Percentiles rank a stretch among this genome's conserved stretches.
These are phyloP conservation scores for Falco naumanni DNA, from an alignment of 2,797 vertebrate genomes.

Conservation along the genomic window DNA sequence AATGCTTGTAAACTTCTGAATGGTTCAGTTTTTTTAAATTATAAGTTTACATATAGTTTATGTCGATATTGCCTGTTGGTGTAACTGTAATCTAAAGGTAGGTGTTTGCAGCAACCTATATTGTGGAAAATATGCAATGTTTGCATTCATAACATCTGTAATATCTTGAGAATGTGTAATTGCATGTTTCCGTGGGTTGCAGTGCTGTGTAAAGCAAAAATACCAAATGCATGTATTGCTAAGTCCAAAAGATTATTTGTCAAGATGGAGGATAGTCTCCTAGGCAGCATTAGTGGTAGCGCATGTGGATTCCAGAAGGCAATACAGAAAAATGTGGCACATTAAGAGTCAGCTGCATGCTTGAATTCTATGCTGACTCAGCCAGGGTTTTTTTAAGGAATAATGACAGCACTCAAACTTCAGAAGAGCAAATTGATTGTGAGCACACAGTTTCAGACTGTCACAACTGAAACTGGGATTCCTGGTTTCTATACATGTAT, in stretches of 20 bases:
- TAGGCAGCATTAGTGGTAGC: neutral
- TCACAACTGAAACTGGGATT: neutral
- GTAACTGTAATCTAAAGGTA: neutral
- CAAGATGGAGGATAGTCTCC: neutral
- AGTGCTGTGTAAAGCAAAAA: neutral
- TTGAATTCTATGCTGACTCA: neutral
- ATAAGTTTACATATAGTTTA: neutral
- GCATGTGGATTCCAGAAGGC: rapidly evolving
- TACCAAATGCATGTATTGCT: neutral
- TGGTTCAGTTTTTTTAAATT: neutral
- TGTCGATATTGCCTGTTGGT: neutral
- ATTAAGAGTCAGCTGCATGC: neutral
- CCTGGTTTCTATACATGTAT: neutral
- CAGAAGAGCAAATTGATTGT: neutral
- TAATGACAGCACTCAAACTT: neutral
- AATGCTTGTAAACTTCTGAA: neutral
- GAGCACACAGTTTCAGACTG: neutral
- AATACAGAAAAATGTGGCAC: neutral
- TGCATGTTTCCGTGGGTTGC: neutral
- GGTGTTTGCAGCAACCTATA: neutral
- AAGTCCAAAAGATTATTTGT: neutral
- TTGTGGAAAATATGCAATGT: neutral
- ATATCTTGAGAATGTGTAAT: neutral
- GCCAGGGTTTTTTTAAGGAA: neutral
- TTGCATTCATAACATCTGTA: neutral